Percentiles rank a stretch among this genome's conserved stretches.
phyloP scores from a whole-genome alignment of 2,888 invertebrate species.

The Ormyrus pomaceus region DNA sequence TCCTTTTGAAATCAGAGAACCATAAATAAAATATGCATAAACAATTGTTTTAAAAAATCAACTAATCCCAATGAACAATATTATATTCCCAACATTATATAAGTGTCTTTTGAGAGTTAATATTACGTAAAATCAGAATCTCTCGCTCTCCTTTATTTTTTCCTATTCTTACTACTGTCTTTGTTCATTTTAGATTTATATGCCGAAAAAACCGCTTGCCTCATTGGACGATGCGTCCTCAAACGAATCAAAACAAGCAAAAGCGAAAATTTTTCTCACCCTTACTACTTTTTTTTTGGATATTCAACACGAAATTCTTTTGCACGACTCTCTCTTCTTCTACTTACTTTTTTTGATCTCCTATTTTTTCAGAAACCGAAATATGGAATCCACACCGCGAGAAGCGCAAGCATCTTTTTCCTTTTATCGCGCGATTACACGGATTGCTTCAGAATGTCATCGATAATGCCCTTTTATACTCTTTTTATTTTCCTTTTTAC shows the following conservation, averaged over 20 bases:
- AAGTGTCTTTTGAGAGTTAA: neutral
- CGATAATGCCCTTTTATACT: slow-evolving; percentile 58
- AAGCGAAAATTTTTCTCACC: slow-evolving; percentile 23
- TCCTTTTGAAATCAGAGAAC: slow-evolving; percentile 5
- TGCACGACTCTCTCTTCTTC: slow-evolving; percentile 47
- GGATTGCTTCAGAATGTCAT: slow-evolving; percentile 64
- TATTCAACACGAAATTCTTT: slow-evolving; percentile 37
- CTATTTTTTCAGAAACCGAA: slow-evolving; percentile 51
- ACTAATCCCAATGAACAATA: slow-evolving; percentile 2
- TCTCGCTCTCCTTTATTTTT: slow-evolving; percentile 39
- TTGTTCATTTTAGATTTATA: slow-evolving; percentile 53
- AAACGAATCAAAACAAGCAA: slow-evolving; percentile 24
- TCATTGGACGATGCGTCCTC: slow-evolving; percentile 45
- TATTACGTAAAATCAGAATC: neutral
- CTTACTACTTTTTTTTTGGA: slow-evolving; percentile 31
- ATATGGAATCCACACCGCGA: slow-evolving; percentile 39
- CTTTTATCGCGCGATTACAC: slow-evolving; percentile 53
- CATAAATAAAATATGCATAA: neutral
- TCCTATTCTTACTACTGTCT: slow-evolving; percentile 46
- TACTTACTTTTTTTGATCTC: slow-evolving; percentile 34
- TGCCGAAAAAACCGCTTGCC: slow-evolving; percentile 48
- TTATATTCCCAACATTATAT: neutral
- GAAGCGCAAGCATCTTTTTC: slow-evolving; percentile 47
- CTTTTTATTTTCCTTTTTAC: slow-evolving; percentile 44
- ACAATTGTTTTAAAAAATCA: too few species aligned